These are phyloP conservation scores for Ammospiza maritima DNA, from an alignment of 2,797 vertebrate genomes.

Conservation along the genomic window DNA sequence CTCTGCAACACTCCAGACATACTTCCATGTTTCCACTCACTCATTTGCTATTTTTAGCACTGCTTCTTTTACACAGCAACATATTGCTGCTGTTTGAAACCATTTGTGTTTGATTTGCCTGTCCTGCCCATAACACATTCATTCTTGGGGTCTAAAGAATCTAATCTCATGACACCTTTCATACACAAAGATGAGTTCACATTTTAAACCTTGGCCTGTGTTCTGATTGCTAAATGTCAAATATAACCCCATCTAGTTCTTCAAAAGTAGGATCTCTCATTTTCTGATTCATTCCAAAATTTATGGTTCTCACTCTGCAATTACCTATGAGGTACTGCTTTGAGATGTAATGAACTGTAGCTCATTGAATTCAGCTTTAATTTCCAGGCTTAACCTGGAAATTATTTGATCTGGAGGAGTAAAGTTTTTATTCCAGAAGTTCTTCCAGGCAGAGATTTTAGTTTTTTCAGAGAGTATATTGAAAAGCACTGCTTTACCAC, in stretches of 20 bases:
- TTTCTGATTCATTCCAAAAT: not conserved
- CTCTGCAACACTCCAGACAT: not conserved
- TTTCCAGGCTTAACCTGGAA: not conserved
- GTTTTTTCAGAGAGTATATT: not conserved
- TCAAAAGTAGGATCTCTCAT: not conserved
- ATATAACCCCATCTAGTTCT: not conserved
- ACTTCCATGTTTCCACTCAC: not conserved
- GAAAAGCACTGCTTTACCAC: not conserved
- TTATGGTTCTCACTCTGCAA: not conserved
- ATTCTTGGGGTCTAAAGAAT: not conserved
- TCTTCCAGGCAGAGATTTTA: not conserved
- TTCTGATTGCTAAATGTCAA: not conserved
- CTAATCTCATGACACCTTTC: not conserved
- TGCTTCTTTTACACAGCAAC: not conserved
- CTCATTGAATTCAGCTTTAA: not conserved
- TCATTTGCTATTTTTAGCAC: not conserved
- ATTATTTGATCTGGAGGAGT: not conserved
- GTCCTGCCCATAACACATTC: not conserved
- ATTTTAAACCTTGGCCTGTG: not conserved
- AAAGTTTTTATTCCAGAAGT: not conserved
- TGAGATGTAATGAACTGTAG: not conserved
- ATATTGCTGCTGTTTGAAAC: not conserved
- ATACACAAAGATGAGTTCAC: not conserved
- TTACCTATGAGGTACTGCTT: not conserved
- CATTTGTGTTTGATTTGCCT: not conserved